Evolutionary conservation across 2,113 vertebrate genomes (phyloP).

Genomic region (Takifugu flavidus): DNA sequence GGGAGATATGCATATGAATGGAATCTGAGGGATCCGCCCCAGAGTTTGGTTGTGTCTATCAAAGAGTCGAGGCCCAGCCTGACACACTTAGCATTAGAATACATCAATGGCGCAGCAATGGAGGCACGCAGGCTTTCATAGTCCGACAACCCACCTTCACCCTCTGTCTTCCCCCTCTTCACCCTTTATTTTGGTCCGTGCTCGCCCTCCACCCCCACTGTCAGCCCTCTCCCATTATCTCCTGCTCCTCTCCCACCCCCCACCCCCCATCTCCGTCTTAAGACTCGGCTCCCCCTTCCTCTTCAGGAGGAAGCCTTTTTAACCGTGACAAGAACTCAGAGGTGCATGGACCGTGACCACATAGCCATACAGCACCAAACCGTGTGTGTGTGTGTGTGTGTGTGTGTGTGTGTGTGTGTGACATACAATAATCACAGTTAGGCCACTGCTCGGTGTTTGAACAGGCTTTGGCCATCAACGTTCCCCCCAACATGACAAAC

Average conservation of each 20-base stretch:
- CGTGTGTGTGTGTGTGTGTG: conserved; percentile 29
- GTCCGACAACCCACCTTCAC: conserved; percentile 54
- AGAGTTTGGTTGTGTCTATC: conserved; percentile 59
- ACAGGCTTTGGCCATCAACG: conserved; percentile 53
- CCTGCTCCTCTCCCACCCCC: conserved; percentile 35
- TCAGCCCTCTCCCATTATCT: conserved; percentile 60
- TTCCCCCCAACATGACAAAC: conserved; percentile 50
- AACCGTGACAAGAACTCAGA: conserved; percentile 67
- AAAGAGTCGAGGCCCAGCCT: conserved; percentile 62
- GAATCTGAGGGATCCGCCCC: conserved; percentile 48
- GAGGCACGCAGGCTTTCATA: conserved; percentile 65
- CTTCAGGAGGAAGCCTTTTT: conserved; percentile 66
- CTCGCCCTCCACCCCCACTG: conserved; percentile 45
- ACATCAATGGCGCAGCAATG: conserved; percentile 66
- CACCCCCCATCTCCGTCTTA: conserved; percentile 39
- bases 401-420: conserved; percentile 30
- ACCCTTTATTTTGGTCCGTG: conserved; percentile 43
- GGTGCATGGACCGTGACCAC: conserved; percentile 61
- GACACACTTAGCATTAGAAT: conserved; percentile 74
- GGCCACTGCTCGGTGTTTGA: conserved; percentile 52
- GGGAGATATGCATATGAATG: conserved; percentile 67
- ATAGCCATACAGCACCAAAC: conserved; percentile 53
- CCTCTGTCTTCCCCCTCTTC: conserved; percentile 54
- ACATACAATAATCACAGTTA: conserved; percentile 59
- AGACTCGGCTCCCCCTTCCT: conserved; percentile 33